Conservation (phyloP, 2,888 invertebrate species). For the Saturnia pavonia region DNA sequence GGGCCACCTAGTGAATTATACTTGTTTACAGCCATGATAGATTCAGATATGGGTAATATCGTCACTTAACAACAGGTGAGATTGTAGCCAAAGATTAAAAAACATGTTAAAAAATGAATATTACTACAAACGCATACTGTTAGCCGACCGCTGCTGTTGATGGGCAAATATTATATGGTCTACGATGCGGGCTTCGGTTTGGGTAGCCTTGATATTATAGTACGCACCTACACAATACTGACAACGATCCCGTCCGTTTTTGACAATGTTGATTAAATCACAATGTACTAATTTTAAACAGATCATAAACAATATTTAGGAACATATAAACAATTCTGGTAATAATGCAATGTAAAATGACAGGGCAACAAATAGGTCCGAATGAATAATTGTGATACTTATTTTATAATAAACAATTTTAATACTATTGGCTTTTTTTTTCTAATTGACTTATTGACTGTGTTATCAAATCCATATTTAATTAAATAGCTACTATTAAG, state of each 20-base stretch:
- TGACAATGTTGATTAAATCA: background rate
- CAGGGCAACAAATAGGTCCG: conserved; percentile 24
- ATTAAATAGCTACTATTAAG: no score
- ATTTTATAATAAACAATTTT: conserved; percentile 42
- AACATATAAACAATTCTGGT: background rate
- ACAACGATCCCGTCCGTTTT: background rate
- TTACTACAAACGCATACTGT: no score
- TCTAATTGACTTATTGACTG: background rate
- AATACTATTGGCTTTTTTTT: conserved; percentile 13
- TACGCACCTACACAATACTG: background rate
- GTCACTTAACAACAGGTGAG: no score
- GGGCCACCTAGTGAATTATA: no score
- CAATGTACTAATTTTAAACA: background rate
- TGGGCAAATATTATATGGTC: no score
- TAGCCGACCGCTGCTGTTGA: no score
- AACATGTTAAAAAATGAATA: no score
- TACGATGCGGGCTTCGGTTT: no score
- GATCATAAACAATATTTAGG: background rate
- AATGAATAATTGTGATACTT: conserved; percentile 54
- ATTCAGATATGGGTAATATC: no score
- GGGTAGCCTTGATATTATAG: no score
- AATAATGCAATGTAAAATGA: background rate
- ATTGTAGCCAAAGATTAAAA: no score
- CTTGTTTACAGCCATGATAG: no score
- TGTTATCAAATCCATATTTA: background rate